These are phyloP conservation scores for Pimephales promelas DNA, from an alignment of 2,113 vertebrate genomes.

Conservation along the genomic window DNA sequence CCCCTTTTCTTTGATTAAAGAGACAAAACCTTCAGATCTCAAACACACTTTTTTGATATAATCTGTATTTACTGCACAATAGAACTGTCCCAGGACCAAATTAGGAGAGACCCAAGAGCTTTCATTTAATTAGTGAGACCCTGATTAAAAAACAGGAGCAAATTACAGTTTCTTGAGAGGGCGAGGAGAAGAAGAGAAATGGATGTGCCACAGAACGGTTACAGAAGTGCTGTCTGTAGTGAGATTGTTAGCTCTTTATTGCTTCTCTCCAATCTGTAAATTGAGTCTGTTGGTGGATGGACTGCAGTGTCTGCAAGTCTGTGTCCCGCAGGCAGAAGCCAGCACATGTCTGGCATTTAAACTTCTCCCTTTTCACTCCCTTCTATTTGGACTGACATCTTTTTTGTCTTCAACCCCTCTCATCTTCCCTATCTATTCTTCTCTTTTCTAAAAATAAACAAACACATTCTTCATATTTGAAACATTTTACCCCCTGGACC, in stretches of 20 bases:
- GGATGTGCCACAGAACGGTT: slow-evolving; percentile 65
- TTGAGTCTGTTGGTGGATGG: slow-evolving; percentile 60
- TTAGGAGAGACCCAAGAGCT: slow-evolving; percentile 69
- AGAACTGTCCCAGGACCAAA: slow-evolving; percentile 69
- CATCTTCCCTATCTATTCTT: not conserved
- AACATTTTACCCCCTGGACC: not conserved
- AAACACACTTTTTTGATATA: slow-evolving; percentile 73
- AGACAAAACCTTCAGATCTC: slow-evolving; percentile 67
- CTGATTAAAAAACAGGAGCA: slow-evolving; percentile 70
- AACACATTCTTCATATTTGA: not conserved
- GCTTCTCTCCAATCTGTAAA: slow-evolving; percentile 68
- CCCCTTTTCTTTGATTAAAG: slow-evolving; percentile 72
- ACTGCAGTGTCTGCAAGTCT: slow-evolving; percentile 70
- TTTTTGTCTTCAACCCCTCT: not conserved
- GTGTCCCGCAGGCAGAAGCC: slow-evolving; percentile 57
- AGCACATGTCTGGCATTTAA: slow-evolving; percentile 69
- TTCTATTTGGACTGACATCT: not conserved
- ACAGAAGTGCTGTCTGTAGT: slow-evolving; percentile 66
- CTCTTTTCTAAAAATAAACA: not conserved
- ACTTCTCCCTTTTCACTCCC: slow-evolving; percentile 60
- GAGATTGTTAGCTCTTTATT: slow-evolving; percentile 75
- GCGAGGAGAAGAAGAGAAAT: slow-evolving; percentile 29
- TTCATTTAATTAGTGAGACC: slow-evolving; percentile 73
- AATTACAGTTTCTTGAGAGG: slow-evolving; percentile 59
- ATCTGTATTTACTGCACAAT: slow-evolving; percentile 73